Conservation (phyloP, 2,888 invertebrate species). For the Empis stercorea region DNA sequence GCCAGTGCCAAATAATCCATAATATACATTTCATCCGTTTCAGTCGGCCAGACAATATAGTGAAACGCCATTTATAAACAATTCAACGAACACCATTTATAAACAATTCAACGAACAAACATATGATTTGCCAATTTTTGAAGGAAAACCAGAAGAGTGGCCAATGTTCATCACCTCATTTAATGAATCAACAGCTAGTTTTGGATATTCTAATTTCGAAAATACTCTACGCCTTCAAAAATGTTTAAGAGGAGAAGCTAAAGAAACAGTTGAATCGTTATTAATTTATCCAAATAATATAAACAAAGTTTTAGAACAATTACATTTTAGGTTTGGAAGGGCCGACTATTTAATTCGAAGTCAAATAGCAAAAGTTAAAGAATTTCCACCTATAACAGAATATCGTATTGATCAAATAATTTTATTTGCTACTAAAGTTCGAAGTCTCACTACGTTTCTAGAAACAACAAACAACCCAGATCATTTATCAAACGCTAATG, state of each 20-base stretch:
- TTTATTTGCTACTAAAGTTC: slow-evolving; percentile 11
- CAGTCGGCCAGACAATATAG: too few species aligned
- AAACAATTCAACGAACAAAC: too few species aligned
- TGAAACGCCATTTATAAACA: too few species aligned
- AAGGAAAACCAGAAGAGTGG: slow-evolving; percentile 15
- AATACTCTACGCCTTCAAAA: slow-evolving; percentile 13
- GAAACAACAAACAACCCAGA: slow-evolving; percentile 9
- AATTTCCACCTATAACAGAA: slow-evolving; percentile 9
- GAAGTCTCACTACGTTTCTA: slow-evolving; percentile 10
- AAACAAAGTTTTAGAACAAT: slow-evolving; percentile 8
- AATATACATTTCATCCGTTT: too few species aligned
- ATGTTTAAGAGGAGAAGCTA: slow-evolving; percentile 11
- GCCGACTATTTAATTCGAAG: slow-evolving; percentile 13
- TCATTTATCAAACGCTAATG: slow-evolving; percentile 10
- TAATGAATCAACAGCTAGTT: slow-evolving; percentile 10
- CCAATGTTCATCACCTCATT: slow-evolving; percentile 14
- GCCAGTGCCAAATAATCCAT: too few species aligned
- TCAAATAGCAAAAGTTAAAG: slow-evolving; percentile 12
- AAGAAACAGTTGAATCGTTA: slow-evolving; percentile 10
- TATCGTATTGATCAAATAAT: slow-evolving; percentile 10
- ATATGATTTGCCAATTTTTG: slow-evolving; percentile 13
- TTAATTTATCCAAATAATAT: slow-evolving; percentile 14
- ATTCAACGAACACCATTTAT: neutral
- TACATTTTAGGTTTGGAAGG: slow-evolving; percentile 15
- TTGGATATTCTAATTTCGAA: slow-evolving; percentile 11